Percentiles rank a stretch among this genome's conserved stretches.
Evolutionary conservation across 2,797 vertebrate species (phyloP).

Genomic region (Syngnathus rostellatus): DNA sequence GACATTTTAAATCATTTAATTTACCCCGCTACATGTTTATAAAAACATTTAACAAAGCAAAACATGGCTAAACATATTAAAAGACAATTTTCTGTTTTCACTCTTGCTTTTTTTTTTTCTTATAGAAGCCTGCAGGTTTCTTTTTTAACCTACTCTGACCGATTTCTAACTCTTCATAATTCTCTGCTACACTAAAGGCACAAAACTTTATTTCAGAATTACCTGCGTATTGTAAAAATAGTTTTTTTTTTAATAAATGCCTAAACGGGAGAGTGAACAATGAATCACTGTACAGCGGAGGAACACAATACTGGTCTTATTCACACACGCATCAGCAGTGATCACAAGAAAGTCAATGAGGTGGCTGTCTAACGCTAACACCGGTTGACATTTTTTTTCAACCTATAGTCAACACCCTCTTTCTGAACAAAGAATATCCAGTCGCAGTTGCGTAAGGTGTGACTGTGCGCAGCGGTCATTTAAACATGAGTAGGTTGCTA

Average conservation of each 20-base stretch:
- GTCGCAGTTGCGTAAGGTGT: not conserved
- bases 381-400: slow-evolving; percentile 9
- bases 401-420: not conserved
- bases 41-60: no score
- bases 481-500: slow-evolving; percentile 9
- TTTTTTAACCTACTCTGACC: not conserved
- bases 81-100: no score
- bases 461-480: not conserved
- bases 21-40: not conserved
- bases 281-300: not conserved
- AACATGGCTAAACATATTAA: no score
- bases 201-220: not conserved
- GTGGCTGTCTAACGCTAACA: no score
- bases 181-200: not conserved
- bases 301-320: not conserved
- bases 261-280: no score
- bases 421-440: not conserved
- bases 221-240: no score
- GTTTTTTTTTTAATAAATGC: no score
- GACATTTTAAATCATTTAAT: not conserved
- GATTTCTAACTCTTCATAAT: not conserved
- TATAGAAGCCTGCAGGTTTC: not conserved
- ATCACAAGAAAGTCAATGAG: slow-evolving; percentile 30
- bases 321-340: not conserved
- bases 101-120: not conserved